These are phyloP conservation scores for Drosophila pegasa DNA, from an alignment of 2,888 invertebrate species.

Conservation along the genomic window DNA sequence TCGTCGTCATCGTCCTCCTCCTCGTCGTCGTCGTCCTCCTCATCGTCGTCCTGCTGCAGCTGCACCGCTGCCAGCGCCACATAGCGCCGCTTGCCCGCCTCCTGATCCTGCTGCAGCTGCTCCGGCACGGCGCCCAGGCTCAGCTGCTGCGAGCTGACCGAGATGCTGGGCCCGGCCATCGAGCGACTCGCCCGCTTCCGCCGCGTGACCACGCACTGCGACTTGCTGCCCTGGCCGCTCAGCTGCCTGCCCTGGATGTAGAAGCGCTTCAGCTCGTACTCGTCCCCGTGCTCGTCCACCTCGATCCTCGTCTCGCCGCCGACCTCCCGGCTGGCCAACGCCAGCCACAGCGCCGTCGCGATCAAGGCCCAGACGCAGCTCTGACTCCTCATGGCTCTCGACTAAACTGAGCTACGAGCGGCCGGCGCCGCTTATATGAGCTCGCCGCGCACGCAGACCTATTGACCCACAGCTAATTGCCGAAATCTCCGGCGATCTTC, in stretches of 20 bases:
- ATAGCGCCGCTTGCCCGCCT: conserved; percentile 51
- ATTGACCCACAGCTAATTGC: conserved; percentile 76
- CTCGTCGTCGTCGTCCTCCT: conserved; percentile 20
- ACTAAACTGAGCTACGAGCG: conserved; percentile 56
- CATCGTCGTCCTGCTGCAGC: conserved; percentile 28
- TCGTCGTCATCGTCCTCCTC: conserved; percentile 12
- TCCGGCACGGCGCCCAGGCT: conserved; percentile 14
- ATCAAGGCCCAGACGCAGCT: conserved; percentile 52
- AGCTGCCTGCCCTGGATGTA: conserved; percentile 78
- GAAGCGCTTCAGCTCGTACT: conserved; percentile 79
- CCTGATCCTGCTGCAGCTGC: conserved; percentile 1
- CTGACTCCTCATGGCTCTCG: conserved; percentile 63
- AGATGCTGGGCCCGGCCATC: conserved; percentile 16
- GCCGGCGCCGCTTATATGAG: conserved; percentile 74
- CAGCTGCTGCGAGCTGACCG: conserved; percentile 57
- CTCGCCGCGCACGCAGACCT: conserved; percentile 53
- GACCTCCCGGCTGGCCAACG: conserved; percentile 29
- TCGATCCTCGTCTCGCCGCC: conserved; percentile 72
- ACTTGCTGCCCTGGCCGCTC: conserved; percentile 64
- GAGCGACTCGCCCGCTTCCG: conserved; percentile 68
- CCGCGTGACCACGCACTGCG: conserved; percentile 77
- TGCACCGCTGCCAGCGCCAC: conserved; percentile 60
- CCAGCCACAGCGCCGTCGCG: conserved; percentile 37
- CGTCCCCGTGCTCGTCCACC: conserved; percentile 79
- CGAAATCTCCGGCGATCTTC: conserved; percentile 23